phyloP scores from a whole-genome alignment of 2,113 vertebrate species.

The Melozone crissalis region DNA sequence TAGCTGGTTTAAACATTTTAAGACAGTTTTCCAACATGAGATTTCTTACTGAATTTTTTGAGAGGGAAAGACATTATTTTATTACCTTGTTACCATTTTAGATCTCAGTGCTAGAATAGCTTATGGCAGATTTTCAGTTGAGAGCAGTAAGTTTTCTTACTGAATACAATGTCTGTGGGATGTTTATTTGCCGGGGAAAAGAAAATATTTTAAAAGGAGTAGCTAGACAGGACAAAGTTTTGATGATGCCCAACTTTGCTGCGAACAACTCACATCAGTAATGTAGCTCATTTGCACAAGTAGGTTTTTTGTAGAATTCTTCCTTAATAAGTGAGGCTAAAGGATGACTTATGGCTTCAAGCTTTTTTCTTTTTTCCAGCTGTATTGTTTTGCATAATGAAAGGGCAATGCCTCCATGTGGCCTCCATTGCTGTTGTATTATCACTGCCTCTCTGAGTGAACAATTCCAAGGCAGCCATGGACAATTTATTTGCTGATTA shows the following conservation, averaged over 20 bases:
- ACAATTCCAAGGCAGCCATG: not conserved
- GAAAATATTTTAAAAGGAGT: not conserved
- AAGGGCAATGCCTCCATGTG: not conserved
- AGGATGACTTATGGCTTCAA: not conserved
- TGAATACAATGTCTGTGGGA: not conserved
- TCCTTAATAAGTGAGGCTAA: not conserved
- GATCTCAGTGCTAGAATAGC: not conserved
- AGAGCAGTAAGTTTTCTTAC: not conserved
- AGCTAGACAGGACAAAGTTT: not conserved
- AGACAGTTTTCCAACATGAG: not conserved
- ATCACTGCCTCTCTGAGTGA: slow-evolving; percentile 18
- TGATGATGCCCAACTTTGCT: not conserved
- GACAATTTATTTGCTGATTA: slow-evolving; percentile 35
- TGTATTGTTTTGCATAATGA: not conserved
- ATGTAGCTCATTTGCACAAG: not conserved
- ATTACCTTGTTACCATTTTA: not conserved
- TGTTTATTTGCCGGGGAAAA: not conserved
- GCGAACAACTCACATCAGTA: not conserved
- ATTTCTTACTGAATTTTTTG: not conserved
- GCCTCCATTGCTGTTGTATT: not conserved
- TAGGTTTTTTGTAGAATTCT: not conserved
- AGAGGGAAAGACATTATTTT: not conserved
- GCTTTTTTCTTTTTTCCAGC: not conserved
- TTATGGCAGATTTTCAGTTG: not conserved
- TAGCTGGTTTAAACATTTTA: not conserved